Conservation (phyloP, 2,113 vertebrate species). For the Petromus typicus region DNA sequence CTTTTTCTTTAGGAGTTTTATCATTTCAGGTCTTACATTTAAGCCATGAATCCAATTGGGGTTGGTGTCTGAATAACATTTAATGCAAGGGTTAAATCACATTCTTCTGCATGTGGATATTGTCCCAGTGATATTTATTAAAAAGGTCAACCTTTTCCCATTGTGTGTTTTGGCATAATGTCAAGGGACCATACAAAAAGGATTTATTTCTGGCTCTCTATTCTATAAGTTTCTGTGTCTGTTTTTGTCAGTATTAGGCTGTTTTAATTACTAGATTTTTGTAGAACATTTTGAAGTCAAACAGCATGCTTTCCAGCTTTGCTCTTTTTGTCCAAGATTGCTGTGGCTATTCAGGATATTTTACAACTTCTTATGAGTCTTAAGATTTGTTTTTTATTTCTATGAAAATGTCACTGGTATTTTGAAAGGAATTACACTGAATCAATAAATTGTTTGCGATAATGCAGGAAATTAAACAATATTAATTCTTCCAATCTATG, state of each 20-base stretch:
- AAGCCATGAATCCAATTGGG: not conserved
- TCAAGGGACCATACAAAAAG: not conserved
- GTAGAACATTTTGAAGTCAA: not conserved
- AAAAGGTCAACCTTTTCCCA: not conserved
- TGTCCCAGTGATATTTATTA: not conserved
- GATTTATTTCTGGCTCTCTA: not conserved
- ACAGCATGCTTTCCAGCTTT: not conserved
- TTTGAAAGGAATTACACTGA: not conserved
- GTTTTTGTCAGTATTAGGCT: not conserved
- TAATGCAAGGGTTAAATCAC: not conserved
- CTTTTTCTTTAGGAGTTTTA: not conserved
- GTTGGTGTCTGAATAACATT: not conserved
- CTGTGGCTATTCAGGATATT: not conserved
- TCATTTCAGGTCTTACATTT: not conserved
- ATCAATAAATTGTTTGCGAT: not conserved
- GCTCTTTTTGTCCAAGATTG: not conserved
- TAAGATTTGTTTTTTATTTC: not conserved
- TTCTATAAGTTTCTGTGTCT: not conserved
- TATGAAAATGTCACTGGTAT: not conserved
- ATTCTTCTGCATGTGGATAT: not conserved
- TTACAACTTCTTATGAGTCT: not conserved
- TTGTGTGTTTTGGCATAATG: not conserved
- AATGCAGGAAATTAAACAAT: not conserved
- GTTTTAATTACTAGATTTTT: not conserved
- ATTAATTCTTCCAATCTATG: not conserved